Base-by-base conservation (phyloP, 2,797 vertebrate genomes). In the Danio albolineatus region DNA sequence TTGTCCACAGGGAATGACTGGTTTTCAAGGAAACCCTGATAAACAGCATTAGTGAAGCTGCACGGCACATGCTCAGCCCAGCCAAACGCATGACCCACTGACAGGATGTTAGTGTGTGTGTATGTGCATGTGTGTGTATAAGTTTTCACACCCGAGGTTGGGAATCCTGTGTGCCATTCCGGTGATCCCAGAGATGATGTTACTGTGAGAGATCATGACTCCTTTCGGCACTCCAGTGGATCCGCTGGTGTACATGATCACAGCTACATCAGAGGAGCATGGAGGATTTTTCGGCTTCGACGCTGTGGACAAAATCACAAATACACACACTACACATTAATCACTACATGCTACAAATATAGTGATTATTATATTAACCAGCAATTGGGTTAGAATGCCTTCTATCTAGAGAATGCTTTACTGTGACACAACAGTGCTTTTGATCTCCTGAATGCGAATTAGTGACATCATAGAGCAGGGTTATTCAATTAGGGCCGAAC, bases 201-300 rank as follows among this genome's bases (percentile, higher is more conserved):
- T 99, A 86, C 94, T 94, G 17, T 98, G 98, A 46, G 97, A 97
- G 89, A 99, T 97, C 95, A 98, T 95, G 85, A 98, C 96, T 7
- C 97, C 97, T 87, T 98, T 98, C 1, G 97, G 97, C 36, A 95
- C 57, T 51, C 97, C 97, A 0, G 97, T 98, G 82, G 97, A 98
- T 2, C 98, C 97, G 21, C 97, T 98, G 46, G 97, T 99, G 85
- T 98, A 99, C 97, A 99, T 99, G 90, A 98, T 96, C 77, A 99
- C 97, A 0, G 97, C 97, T 0, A 96, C 93, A 85, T 99, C 97
- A 0, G 92, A 93, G 8, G 96, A 91, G 71, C 89, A 53, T 0
- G 97, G 95, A 79, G 84, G 91, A 56, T 79, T 88, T 0, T 73
- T 89, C 61, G 83, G 89, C 21, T 85, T 90, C 21, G 65, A 87